Evolutionary conservation across 2,113 vertebrate species (phyloP).

Genomic region (Cottus gobio): DNA sequence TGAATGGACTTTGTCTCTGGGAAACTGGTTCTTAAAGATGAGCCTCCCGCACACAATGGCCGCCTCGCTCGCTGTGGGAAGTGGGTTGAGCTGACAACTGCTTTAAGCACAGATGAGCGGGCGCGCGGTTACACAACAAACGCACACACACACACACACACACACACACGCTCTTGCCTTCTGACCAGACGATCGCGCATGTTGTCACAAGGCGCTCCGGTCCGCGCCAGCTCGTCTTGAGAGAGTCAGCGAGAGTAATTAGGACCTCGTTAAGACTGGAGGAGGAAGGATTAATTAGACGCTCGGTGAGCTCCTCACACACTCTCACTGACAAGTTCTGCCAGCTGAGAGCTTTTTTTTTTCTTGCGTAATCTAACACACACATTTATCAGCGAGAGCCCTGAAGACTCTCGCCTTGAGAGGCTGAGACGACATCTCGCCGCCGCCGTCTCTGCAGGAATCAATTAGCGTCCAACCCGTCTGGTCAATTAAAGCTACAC

Average conservation of each 20-base stretch:
- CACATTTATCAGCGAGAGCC: slow-evolving; percentile 46
- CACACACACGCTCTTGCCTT: slow-evolving; percentile 65
- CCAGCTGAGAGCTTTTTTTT: slow-evolving; percentile 32
- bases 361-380: not conserved
- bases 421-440: slow-evolving; percentile 43
- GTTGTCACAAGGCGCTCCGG: slow-evolving; percentile 52
- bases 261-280: slow-evolving; percentile 74
- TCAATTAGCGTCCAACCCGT: slow-evolving; percentile 63
- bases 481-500: slow-evolving; percentile 65
- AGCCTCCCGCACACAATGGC: slow-evolving; percentile 70
- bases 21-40: slow-evolving; percentile 82
- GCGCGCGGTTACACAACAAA: too few species aligned
- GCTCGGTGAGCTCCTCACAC: slow-evolving; percentile 50
- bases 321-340: slow-evolving; percentile 47
- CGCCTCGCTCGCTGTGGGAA: slow-evolving; percentile 77
- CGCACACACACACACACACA: slow-evolving; percentile 17
- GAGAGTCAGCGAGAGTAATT: slow-evolving; percentile 76
- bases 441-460: slow-evolving; percentile 69
- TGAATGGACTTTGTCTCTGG: slow-evolving; percentile 80
- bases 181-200: slow-evolving; percentile 70
- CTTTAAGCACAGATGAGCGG: slow-evolving; percentile 54
- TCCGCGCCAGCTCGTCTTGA: slow-evolving; percentile 65
- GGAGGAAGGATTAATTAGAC: slow-evolving; percentile 75
- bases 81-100: slow-evolving; percentile 78
- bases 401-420: slow-evolving; percentile 56